These are phyloP conservation scores for Cecropterus lyciades DNA, from an alignment of 1,140 invertebrate genomes.

Conservation along the genomic window DNA sequence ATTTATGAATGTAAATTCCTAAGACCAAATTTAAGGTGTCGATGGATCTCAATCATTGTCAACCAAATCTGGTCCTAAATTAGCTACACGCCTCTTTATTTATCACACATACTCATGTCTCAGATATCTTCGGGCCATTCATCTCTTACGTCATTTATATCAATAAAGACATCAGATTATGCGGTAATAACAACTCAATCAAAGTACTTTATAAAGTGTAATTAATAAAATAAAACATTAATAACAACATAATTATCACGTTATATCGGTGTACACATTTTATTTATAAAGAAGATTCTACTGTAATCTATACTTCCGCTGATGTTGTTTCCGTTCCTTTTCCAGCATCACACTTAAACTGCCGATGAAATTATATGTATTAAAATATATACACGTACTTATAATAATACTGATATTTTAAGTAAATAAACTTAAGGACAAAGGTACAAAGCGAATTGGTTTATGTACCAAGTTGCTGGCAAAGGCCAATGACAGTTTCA, in stretches of 20 bases:
- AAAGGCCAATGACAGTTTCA: no score
- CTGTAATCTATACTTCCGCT: no score
- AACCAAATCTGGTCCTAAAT: conserved; percentile 3
- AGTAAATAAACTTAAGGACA: no score
- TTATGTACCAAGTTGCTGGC: no score
- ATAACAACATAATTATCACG: not conserved
- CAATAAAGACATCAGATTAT: conserved; percentile 3
- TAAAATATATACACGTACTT: no score
- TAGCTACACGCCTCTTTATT: conserved; percentile 1
- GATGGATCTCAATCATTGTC: conserved; percentile 1
- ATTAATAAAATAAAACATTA: conserved; percentile 4
- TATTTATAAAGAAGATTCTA: no score
- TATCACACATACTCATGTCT: conserved; percentile 5
- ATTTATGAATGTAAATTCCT: conserved; percentile 2
- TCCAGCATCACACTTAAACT: no score
- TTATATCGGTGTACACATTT: no score
- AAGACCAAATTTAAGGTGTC: not conserved
- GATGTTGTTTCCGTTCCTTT: no score
- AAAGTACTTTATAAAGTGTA: not conserved
- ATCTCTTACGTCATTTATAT: conserved; percentile 7
- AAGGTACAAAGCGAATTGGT: no score
- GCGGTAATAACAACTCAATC: not conserved
- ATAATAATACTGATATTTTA: no score
- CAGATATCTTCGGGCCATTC: conserved; percentile 8
- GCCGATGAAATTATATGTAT: no score